Conservation (phyloP, 1,140 invertebrate genomes). For the Parasteatoda tepidariorum region DNA sequence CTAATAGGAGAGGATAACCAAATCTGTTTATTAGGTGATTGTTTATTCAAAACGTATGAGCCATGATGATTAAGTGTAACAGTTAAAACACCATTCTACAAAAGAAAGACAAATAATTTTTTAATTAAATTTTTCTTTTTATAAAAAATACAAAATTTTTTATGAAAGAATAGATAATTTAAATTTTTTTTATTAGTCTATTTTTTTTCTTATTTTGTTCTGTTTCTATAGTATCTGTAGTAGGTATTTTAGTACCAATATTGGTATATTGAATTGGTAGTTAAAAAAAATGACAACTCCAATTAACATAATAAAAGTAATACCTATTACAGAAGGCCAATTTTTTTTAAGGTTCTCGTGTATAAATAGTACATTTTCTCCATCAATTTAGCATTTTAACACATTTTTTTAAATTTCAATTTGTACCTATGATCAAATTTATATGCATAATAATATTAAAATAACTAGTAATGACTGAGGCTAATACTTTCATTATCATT, state of each 20-base stretch:
- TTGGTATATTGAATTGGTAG: constrained; percentile 17
- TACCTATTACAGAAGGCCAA: too few species aligned
- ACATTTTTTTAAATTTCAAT: too few species aligned
- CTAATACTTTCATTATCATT: too few species aligned
- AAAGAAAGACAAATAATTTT: too few species aligned
- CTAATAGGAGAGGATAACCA: constrained; percentile 92
- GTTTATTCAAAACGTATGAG: constrained; percentile 97
- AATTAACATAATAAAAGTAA: constrained; percentile 61
- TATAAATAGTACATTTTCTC: too few species aligned
- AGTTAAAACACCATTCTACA: constrained; percentile 92
- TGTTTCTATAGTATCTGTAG: too few species aligned
- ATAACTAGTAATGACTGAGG: too few species aligned
- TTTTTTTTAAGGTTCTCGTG: too few species aligned
- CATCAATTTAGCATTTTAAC: too few species aligned
- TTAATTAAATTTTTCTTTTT: constrained; percentile 44
- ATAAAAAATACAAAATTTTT: constrained; percentile 1
- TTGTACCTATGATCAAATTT: too few species aligned
- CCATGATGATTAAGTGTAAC: constrained; percentile 81
- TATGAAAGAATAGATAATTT: background rate
- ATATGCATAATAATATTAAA: too few species aligned
- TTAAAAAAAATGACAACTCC: constrained; percentile 57
- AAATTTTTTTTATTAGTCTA: background rate
- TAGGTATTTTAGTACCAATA: constrained; percentile 29
- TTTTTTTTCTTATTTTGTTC: too few species aligned
- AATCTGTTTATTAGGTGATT: constrained; percentile 95